Evolutionary conservation across 2,888 invertebrate species (phyloP), one percentile per base, ranked within the genome.

Genomic region (Eilema depressum): DNA sequence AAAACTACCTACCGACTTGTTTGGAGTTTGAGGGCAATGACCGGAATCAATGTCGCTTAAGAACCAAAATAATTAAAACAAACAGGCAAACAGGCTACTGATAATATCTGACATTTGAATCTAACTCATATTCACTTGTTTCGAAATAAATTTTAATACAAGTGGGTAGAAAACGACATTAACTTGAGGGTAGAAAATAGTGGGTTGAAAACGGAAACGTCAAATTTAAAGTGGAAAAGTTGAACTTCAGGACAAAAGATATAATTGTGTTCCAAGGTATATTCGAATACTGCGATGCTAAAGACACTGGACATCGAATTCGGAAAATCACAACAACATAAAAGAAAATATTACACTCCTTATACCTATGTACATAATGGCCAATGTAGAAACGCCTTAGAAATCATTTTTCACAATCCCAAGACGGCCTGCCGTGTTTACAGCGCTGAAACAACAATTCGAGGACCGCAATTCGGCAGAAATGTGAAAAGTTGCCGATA

Each of bases 401-500:
- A 63, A 41, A 63, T 41, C 63, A 63, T 41, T 25, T 53, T 53
- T 30, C 17, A 5, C 20, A 28, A 30, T n/a, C 64, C 64, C 28
- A 53, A 53, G 28, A 64, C 26, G 53, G 28, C 26, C 28, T 64
- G n/a, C n/a, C 26, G 47, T 64, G 28, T 66, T 23, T 26, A 41
- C 37, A 37, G 7, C 37, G 25, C 66, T 30, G 57, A 59, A 57
- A 59, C 33, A 67, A 63, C 14, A 37, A 23, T 63, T 59, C 60
- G 30, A 66, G 14, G 37, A 26, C 61, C 37, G 56, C 60, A 37
- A 70, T 66, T 53, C 8, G 23, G 7, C 25, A 30, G 47, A 63
- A 65, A 56, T 63, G 10, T 68, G 63, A 63, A 69, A 64, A 10
- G 8, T 33, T 33, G 28, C 53, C 30, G 33, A 11, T 70, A 74